phyloP scores from a whole-genome alignment of 2,888 invertebrate genomes.

The Aphidius colemani region DNA sequence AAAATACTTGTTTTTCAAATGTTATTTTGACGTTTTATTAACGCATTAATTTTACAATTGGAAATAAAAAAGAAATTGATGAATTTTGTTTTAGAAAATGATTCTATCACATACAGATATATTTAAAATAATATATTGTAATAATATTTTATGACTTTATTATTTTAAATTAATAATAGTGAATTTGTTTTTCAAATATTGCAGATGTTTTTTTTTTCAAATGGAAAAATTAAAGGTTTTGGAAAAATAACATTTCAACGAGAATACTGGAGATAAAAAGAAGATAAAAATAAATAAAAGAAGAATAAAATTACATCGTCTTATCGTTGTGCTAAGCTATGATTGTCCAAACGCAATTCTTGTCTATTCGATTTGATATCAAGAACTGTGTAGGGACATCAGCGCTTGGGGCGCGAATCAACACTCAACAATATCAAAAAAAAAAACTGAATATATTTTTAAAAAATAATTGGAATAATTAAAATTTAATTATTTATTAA shows the following conservation, averaged over 20 bases:
- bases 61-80: too few species aligned
- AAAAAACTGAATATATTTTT: background rate
- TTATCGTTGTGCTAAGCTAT: conserved; percentile 56
- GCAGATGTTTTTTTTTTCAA: background rate
- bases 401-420: conserved; percentile 57
- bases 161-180: too few species aligned
- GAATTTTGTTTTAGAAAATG: too few species aligned
- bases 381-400: conserved; percentile 61
- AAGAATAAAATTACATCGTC: conserved; percentile 15
- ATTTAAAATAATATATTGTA: too few species aligned
- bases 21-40: background rate
- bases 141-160: too few species aligned
- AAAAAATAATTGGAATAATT: background rate
- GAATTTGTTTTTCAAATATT: too few species aligned
- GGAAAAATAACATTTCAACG: too few species aligned
- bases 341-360: conserved; percentile 62
- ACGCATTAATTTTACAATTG: too few species aligned
- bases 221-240: too few species aligned
- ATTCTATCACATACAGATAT: too few species aligned
- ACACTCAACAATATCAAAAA: conserved; percentile 26
- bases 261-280: background rate
- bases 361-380: conserved; percentile 54
- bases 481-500: too few species aligned
- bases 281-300: too few species aligned
- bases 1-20: background rate